phyloP scores from a whole-genome alignment of 2,113 vertebrate genomes.

The Podiceps cristatus region DNA sequence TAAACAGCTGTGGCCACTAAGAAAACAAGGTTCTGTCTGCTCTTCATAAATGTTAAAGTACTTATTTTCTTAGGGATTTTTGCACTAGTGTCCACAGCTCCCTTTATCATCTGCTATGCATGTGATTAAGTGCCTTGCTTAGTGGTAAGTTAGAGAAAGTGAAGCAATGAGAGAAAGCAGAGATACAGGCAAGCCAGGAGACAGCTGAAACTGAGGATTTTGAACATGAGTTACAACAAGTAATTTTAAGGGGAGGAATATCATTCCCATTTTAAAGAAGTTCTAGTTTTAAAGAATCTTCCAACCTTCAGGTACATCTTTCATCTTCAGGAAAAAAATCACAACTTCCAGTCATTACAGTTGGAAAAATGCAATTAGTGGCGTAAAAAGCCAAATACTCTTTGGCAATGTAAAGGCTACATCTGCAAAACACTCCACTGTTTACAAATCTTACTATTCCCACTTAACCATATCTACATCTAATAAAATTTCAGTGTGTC shows the following conservation, averaged over 20 bases:
- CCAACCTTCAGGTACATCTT: background rate
- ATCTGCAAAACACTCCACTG: background rate
- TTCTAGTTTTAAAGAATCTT: background rate
- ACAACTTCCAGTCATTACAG: background rate
- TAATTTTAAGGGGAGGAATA: background rate
- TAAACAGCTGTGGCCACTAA: background rate
- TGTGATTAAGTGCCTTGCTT: background rate
- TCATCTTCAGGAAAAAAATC: background rate
- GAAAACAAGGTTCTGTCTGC: background rate
- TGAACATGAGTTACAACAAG: background rate
- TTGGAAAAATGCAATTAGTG: background rate
- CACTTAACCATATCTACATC: fast-evolving
- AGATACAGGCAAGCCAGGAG: background rate
- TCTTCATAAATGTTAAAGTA: background rate
- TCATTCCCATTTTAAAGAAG: background rate
- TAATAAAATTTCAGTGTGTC: background rate
- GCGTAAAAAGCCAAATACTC: background rate
- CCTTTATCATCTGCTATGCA: background rate
- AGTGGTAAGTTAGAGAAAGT: background rate
- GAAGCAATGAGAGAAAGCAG: background rate
- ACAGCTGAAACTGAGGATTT: background rate
- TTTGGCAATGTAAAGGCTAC: background rate
- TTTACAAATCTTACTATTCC: background rate
- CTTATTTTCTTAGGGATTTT: background rate
- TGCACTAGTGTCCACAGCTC: background rate